A percentile compares a stretch with the other conserved stretches of the same genome.
These are phyloP conservation scores for Cryptophagus acutangulus DNA, from an alignment of 2,888 invertebrate species.

Conservation along the genomic window DNA sequence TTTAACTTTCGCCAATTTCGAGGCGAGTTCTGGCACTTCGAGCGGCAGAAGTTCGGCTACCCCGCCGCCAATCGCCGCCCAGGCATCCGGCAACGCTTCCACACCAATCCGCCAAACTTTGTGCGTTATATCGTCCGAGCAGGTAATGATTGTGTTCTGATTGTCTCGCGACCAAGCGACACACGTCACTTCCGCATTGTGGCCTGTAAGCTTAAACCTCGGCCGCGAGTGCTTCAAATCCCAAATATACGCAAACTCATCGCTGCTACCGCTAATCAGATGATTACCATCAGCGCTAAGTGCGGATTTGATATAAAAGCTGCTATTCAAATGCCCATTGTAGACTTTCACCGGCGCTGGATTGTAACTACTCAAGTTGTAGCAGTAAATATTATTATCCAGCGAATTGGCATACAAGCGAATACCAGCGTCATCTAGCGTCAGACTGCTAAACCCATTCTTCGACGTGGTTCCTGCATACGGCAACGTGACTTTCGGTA, in stretches of 20 bases:
- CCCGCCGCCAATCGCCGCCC: constrained; percentile 31
- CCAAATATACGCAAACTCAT: constrained; percentile 85
- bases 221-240: constrained; percentile 61
- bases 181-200: constrained; percentile 81
- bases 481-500: constrained; percentile 67
- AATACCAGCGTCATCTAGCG: constrained; percentile 64
- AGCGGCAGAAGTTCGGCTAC: constrained; percentile 35
- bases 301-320: constrained; percentile 80
- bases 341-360: constrained; percentile 61
- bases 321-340: constrained; percentile 70
- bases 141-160: constrained; percentile 63
- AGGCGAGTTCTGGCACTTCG: constrained; percentile 3
- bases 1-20: constrained; percentile 8
- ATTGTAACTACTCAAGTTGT: constrained; percentile 68
- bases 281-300: constrained; percentile 77
- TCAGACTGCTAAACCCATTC: constrained; percentile 72
- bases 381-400: constrained; percentile 81
- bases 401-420: constrained; percentile 81
- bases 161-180: constrained; percentile 70
- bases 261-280: constrained; percentile 83
- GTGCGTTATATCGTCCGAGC: constrained; percentile 77
- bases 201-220: constrained; percentile 66
- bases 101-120: constrained; percentile 69
- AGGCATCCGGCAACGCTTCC: constrained; percentile 45
- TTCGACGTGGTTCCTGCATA: constrained; percentile 68